Base-by-base conservation (phyloP, 2,888 invertebrate genomes). In the Synergus laeviventris region DNA sequence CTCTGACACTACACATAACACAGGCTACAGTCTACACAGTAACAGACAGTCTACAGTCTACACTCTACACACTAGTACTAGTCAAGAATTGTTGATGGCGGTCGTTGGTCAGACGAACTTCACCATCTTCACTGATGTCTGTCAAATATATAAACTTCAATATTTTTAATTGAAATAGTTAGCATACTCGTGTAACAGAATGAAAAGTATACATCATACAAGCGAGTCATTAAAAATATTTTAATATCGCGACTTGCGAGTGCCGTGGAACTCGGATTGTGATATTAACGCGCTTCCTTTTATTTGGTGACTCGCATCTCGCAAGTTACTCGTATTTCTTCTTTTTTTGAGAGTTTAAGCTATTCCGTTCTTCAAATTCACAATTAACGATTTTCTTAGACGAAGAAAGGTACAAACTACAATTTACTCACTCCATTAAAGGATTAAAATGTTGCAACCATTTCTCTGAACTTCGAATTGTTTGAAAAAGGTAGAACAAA, bases 81-180 rank as follows among this genome's bases (percentile, higher is more conserved):
- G 31, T 31, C n/a, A 18, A n/a, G 2, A 49, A 49, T n/a, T 49
- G 49, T 49, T 49, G 49, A 49, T 49, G 49, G 7, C 2, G 7
- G 49, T n/a, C n/a, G 49, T 9, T 49, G n/a, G 49, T 49, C 9
- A 2, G n/a, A 18, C 49, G 14, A 49, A 9, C 8, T 49, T n/a
- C 9, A 9, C n/a, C 7, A 49, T 18, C 8, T 49, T n/a, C 9
- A 9, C n/a, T 9, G n/a, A 49, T 49, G 49, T 9, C 16, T 49
- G n/a, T 49, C 49, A 49, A 49, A 49, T 49, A n/a, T 49, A 49
- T 49, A 49, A 49, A n/a, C 49, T 49, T 49, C n/a, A n/a, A n/a
- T n/a, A 49, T 49, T 49, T 49, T 49, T n/a, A 49, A n/a, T 49
- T 49, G n/a, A 49, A 49, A n/a, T 49, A 49, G n/a, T n/a, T 49